These are phyloP conservation scores for Aricia agestis DNA, from an alignment of 1,140 invertebrate genomes.

Conservation along the genomic window DNA sequence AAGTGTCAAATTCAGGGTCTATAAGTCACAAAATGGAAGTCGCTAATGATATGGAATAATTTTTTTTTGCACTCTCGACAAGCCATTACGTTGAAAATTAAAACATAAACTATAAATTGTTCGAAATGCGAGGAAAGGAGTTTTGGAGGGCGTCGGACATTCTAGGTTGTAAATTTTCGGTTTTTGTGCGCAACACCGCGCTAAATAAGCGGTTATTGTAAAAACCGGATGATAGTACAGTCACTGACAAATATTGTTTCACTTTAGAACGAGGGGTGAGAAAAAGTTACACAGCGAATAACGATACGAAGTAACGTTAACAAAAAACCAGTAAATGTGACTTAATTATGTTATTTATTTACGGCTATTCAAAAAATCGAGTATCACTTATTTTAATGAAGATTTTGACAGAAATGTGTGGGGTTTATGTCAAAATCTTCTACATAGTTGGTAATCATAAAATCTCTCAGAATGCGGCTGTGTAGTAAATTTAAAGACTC, in stretches of 20 bases:
- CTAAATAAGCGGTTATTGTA: conserved; percentile 18
- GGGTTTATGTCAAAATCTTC: too few relatives aligned
- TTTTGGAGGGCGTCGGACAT: conserved; percentile 6
- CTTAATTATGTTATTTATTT: too few relatives aligned
- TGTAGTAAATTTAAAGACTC: too few relatives aligned
- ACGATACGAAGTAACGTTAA: too few relatives aligned
- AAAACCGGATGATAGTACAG: conserved; percentile 14
- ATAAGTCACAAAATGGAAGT: background rate
- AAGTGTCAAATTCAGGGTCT: background rate
- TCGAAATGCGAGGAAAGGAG: background rate
- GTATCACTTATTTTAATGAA: too few relatives aligned
- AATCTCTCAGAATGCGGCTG: too few relatives aligned
- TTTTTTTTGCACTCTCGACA: background rate
- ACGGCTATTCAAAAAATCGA: too few relatives aligned
- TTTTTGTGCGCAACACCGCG: conserved; percentile 17
- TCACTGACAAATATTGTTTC: background rate
- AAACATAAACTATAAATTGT: conserved; percentile 10
- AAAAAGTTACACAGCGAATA: too few relatives aligned
- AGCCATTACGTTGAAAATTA: conserved; percentile 5
- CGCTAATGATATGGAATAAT: conserved; percentile 4
- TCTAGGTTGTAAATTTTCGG: conserved; percentile 14
- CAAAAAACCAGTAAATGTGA: too few relatives aligned
- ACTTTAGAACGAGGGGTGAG: too few relatives aligned
- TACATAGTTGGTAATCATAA: too few relatives aligned
- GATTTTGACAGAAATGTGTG: too few relatives aligned